Evolutionary conservation across 2,797 vertebrate genomes (phyloP), one percentile per base, ranked within the genome.

Genomic region (Chelon labrosus): DNA sequence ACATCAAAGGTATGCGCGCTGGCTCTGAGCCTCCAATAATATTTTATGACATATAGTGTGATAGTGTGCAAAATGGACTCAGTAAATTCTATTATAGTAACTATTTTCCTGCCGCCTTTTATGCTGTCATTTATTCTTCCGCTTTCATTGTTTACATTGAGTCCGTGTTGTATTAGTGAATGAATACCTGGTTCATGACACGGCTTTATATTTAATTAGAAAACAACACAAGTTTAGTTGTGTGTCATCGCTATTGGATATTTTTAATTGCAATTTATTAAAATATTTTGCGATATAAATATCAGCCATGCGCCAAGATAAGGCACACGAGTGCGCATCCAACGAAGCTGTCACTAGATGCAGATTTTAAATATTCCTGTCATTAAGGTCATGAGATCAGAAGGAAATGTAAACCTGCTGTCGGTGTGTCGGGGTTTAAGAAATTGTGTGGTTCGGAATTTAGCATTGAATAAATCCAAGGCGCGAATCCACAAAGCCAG

Each of bases 1-100:
- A 90, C 88, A 90, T 89, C 86, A 83, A 88, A 94, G 94, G 94
- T 95, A 94, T 86, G 91, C 80, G 70, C 70, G 35, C 79, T 66
- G 73, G 17, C 69, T 59, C 71, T 17, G 27, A 76, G 50, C 70
- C 50, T 20, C 42, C 65, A 44, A 7, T 22, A 14, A 77, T 73
- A 52, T 19, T 68, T 44, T 63, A 60, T 68, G 39, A 61, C 49
- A 42, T 39, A 41, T 47, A 73, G 69, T 69, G 39, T 55, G 55
- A 19, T 47, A 6, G 41, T 42, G 47, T 68, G 56, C 53, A 41
- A 17, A 57, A 65, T 10, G 14, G 1, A 42, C 31, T 1, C 46
- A 31, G 50, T 25, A 55, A 17, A 9, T 4, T 37, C 51, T 22
- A 7, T 37, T 7, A 46, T 39, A 35, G 19, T 12, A 58, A 41